These are phyloP conservation scores for Deilephila elpenor DNA, from an alignment of 2,888 invertebrate genomes.

Conservation along the genomic window DNA sequence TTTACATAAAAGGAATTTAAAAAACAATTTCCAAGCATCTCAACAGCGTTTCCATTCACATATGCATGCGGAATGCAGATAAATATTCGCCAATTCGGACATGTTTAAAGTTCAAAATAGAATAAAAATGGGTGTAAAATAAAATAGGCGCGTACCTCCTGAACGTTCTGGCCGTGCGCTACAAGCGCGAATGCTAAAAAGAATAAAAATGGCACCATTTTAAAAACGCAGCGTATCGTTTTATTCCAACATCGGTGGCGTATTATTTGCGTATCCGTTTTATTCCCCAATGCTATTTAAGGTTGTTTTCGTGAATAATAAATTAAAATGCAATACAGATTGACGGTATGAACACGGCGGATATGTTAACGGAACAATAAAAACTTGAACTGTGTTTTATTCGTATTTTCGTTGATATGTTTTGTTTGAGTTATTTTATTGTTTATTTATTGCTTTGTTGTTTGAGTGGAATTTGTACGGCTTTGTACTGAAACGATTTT, in stretches of 20 bases:
- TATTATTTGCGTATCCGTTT: slow-evolving; percentile 10
- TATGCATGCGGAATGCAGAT: slow-evolving; percentile 6
- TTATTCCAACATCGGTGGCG: slow-evolving; percentile 12
- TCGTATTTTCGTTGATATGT: slow-evolving; percentile 10
- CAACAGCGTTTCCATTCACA: background rate
- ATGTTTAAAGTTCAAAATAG: slow-evolving; percentile 11
- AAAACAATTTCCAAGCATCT: background rate
- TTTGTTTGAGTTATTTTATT: slow-evolving; percentile 24
- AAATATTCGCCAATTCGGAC: slow-evolving; percentile 17
- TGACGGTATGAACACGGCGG: slow-evolving; percentile 10
- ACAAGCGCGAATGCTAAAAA: slow-evolving; percentile 13
- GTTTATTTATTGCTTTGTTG: slow-evolving; percentile 15
- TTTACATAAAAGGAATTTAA: background rate
- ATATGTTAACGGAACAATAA: slow-evolving; percentile 17
- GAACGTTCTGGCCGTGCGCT: slow-evolving; percentile 19
- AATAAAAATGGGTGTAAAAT: slow-evolving; percentile 12
- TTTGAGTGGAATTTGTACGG: slow-evolving; percentile 4
- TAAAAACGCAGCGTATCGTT: slow-evolving; percentile 15
- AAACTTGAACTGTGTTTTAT: slow-evolving; percentile 21
- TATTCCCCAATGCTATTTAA: slow-evolving; percentile 1
- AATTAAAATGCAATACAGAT: slow-evolving; percentile 21
- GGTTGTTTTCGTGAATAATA: slow-evolving; percentile 6
- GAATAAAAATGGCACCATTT: slow-evolving; percentile 17
- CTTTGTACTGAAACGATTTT: background rate
- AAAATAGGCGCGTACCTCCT: slow-evolving; percentile 25